Base-by-base conservation (phyloP, 2,797 vertebrate species). In the Chaunax sp. region DNA sequence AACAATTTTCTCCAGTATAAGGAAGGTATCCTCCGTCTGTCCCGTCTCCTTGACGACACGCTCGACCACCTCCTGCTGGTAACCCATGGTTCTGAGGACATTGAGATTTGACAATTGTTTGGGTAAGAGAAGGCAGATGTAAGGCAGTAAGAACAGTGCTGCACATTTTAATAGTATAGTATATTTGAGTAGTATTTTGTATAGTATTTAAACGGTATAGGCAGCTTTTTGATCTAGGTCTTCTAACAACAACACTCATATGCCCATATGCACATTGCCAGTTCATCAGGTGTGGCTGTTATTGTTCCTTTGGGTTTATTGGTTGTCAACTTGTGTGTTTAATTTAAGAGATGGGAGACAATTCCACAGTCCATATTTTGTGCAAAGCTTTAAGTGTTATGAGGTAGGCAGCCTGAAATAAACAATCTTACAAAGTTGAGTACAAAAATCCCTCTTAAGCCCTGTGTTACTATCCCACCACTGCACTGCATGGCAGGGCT, bases 41-140 rank as follows among this genome's bases (percentile, higher is more conserved):
- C 97, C 96, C 0, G 93, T 94, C 41, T 94, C 92, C 75, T 83
- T 88, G 60, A 99, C 95, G 33, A 98, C 96, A 18, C 95, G 95
- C 78, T 97, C 96, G 40, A 99, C 97, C 69, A 98, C 95, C 44
- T 95, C 94, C 86, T 96, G 93, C 40, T 95, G 94, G 90, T 99
- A 99, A 20, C 97, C 98, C 98, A 99, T 99, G 50, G 97, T 98
- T 87, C 94, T 95, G 86, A 94, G 95, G 74, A 95, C 95, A 77
- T 70, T 12, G 0, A 19, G 44, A 50, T 64, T 63, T 3, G 28
- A 63, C 14, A 22, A 51, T 10, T 22, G 11, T 35, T 72, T 55
- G 0, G 46, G 22, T 43, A 14, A 26, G 9, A 23, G 13, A 54
- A 23, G 7, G 14, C 33, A 38, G 20, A 18, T 35, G 11, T 14